Conservation (phyloP, 2,113 vertebrate species). For the Colistium nudipinnis region DNA sequence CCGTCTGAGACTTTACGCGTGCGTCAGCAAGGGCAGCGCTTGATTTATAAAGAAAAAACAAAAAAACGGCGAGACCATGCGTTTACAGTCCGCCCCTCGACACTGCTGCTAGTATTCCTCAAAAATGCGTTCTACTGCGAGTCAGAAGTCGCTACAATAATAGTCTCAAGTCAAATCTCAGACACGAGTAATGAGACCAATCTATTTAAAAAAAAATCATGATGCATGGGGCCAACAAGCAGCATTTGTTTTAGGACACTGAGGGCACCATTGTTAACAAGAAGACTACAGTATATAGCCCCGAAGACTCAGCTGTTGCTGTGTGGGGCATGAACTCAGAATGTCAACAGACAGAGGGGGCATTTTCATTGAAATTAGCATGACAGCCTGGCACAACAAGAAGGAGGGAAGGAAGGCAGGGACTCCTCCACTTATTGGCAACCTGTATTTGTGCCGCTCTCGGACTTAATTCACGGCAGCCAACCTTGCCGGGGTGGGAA, state of each 20-base stretch:
- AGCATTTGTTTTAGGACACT: conserved; percentile 70
- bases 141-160: no score
- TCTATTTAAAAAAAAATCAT: conserved; percentile 38
- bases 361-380: conserved; percentile 61
- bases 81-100: not conserved
- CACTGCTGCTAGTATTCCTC: no score
- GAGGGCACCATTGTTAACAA: conserved; percentile 67
- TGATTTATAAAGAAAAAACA: no score
- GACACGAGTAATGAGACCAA: not conserved
- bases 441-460: conserved; percentile 15
- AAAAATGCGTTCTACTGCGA: no score
- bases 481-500: not conserved
- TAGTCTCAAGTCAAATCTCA: conserved; percentile 13
- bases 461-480: not conserved
- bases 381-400: conserved; percentile 52
- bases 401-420: conserved; percentile 5
- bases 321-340: conserved; percentile 65
- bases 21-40: no score
- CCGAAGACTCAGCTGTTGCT: conserved; percentile 65
- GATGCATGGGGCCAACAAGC: conserved; percentile 69
- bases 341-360: conserved; percentile 68
- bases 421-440: conserved; percentile 23
- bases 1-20: no score
- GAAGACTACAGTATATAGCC: conserved; percentile 47
- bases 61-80: no score